Evolutionary conservation across 2,888 invertebrate genomes (phyloP).

Genomic region (Tetranychus piercei): DNA sequence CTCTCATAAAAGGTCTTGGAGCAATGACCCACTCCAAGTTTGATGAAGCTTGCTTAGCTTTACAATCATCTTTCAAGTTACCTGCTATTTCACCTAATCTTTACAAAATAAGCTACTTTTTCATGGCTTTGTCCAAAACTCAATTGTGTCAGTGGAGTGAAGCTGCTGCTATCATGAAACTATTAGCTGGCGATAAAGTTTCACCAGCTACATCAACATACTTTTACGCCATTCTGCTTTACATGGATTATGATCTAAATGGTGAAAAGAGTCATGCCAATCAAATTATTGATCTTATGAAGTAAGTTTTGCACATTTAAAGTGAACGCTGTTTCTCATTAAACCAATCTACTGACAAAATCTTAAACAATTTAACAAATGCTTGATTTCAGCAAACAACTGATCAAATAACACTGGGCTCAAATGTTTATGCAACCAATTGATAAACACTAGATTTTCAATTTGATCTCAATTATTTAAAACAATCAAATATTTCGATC

Average conservation of each 20-base stretch:
- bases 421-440: too few species aligned
- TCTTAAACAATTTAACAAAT: too few species aligned
- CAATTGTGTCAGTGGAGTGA: neutral
- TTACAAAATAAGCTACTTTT: neutral
- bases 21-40: neutral
- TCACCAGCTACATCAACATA: neutral
- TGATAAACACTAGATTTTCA: too few species aligned
- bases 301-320: neutral
- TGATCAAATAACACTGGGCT: too few species aligned
- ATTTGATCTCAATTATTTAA: too few species aligned
- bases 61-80: neutral
- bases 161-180: neutral
- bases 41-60: neutral
- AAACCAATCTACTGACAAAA: too few species aligned
- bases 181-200: neutral
- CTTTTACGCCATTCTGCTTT: neutral
- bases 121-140: neutral
- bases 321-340: too few species aligned
- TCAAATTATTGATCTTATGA: neutral
- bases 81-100: neutral
- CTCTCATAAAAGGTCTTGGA: neutral
- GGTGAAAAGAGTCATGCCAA: neutral
- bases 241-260: neutral
- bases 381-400: too few species aligned
- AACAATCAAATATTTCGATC: too few species aligned